A percentile compares a stretch with the other conserved stretches of the same genome.
phyloP scores from a whole-genome alignment of 2,113 vertebrate species.

The Fregetta grallaria region DNA sequence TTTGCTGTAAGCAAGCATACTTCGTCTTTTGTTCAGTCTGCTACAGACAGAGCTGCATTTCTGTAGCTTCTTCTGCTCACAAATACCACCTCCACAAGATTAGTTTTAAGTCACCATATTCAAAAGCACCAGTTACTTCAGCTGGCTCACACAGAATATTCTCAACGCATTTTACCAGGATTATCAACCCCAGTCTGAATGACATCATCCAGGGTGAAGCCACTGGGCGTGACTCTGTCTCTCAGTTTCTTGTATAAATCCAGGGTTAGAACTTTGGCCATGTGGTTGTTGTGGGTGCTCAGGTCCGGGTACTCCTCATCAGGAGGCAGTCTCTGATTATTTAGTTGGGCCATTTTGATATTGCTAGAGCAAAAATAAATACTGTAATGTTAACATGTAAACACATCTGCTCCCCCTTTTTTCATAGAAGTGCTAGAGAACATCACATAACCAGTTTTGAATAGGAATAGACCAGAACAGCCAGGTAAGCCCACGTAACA shows the following conservation, averaged over 20 bases:
- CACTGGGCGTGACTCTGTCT: constrained; percentile 71
- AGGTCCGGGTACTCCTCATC: constrained; percentile 79
- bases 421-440: constrained; percentile 60
- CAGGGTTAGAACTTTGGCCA: constrained; percentile 78
- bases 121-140: constrained; percentile 51
- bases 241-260: constrained; percentile 76
- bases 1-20: constrained; percentile 23
- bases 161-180: constrained; percentile 78
- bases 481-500: not conserved
- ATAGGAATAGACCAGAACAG: not conserved
- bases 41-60: not conserved
- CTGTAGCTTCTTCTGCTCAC: not conserved
- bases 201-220: constrained; percentile 79
- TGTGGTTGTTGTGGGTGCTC: constrained; percentile 79
- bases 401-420: constrained; percentile 63
- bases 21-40: not conserved
- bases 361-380: constrained; percentile 73
- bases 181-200: constrained; percentile 87
- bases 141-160: constrained; percentile 38
- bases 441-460: not conserved
- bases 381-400: constrained; percentile 66
- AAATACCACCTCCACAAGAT: constrained; percentile 31
- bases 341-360: constrained; percentile 71
- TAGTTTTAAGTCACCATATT: constrained; percentile 27
- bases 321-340: constrained; percentile 69